A percentile compares a stretch with the other conserved stretches of the same genome.
These are phyloP conservation scores for Zonitis immaculata DNA, from an alignment of 2,888 invertebrate species.

Conservation along the genomic window DNA sequence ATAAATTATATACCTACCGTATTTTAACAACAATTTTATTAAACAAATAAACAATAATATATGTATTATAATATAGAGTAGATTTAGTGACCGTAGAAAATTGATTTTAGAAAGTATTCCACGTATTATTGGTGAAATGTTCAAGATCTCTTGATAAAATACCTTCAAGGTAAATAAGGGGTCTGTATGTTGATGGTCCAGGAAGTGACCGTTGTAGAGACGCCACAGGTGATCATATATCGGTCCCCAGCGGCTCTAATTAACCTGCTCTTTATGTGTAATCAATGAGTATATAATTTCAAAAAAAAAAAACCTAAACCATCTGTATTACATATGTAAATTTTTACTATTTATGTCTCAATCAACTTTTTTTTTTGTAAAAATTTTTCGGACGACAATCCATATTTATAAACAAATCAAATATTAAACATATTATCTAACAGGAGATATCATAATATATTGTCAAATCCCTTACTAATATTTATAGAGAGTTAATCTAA, in stretches of 20 bases:
- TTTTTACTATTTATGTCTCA: too few relatives aligned
- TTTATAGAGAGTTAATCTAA: slow-evolving; percentile 26
- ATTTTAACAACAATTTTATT: slow-evolving; percentile 8
- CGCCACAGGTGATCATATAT: slow-evolving; percentile 34
- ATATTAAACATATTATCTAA: too few relatives aligned
- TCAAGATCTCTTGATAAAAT: slow-evolving; percentile 19
- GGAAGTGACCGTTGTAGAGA: slow-evolving; percentile 23
- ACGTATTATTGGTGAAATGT: slow-evolving; percentile 20
- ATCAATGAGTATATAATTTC: slow-evolving; percentile 27
- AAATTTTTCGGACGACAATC: too few relatives aligned
- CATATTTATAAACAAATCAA: too few relatives aligned
- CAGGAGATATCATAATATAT: slow-evolving; percentile 8
- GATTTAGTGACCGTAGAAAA: not conserved
- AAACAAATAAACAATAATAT: not conserved
- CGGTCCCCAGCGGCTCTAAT: slow-evolving; percentile 32
- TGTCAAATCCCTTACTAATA: slow-evolving; percentile 16
- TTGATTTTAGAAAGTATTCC: slow-evolving; percentile 27
- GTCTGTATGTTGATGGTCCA: slow-evolving; percentile 24
- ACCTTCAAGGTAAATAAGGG: slow-evolving; percentile 23
- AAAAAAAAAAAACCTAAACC: too few relatives aligned
- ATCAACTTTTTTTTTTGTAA: too few relatives aligned
- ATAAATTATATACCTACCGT: slow-evolving; percentile 13
- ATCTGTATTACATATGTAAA: too few relatives aligned
- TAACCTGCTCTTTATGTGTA: slow-evolving; percentile 31
- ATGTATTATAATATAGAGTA: too few relatives aligned